phyloP scores from a whole-genome alignment of 2,113 vertebrate genomes.

The Myrmecobius fasciatus region DNA sequence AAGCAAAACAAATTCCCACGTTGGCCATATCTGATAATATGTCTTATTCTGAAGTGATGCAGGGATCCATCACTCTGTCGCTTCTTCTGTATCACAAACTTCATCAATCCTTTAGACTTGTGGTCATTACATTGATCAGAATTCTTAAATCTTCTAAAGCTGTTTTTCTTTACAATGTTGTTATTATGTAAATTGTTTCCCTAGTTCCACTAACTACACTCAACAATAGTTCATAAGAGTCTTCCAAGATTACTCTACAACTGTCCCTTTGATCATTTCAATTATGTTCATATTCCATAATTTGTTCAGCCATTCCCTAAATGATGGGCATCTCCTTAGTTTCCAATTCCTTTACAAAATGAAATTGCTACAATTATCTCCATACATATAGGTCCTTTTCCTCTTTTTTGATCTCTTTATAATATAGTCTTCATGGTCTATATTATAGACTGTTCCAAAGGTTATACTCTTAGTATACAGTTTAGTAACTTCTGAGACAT shows the following conservation, averaged over 20 bases:
- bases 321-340: background rate
- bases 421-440: background rate
- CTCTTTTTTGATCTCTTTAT: background rate
- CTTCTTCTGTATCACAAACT: background rate
- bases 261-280: background rate
- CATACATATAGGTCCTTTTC: background rate
- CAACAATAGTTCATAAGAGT: background rate
- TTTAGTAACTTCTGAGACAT: background rate
- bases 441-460: no score
- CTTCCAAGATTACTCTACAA: background rate
- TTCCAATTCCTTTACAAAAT: background rate
- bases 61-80: background rate
- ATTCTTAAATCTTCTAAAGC: background rate
- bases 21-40: background rate
- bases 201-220: background rate
- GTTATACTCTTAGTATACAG: background rate
- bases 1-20: background rate
- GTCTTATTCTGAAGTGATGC: background rate
- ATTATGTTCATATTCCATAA: background rate
- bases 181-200: background rate
- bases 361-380: background rate
- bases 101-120: background rate
- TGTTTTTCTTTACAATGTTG: background rate
- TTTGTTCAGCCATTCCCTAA: background rate
- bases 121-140: background rate